Evolutionary conservation across 2,888 invertebrate species (phyloP).

Genomic region (Eucera pruinosa): DNA sequence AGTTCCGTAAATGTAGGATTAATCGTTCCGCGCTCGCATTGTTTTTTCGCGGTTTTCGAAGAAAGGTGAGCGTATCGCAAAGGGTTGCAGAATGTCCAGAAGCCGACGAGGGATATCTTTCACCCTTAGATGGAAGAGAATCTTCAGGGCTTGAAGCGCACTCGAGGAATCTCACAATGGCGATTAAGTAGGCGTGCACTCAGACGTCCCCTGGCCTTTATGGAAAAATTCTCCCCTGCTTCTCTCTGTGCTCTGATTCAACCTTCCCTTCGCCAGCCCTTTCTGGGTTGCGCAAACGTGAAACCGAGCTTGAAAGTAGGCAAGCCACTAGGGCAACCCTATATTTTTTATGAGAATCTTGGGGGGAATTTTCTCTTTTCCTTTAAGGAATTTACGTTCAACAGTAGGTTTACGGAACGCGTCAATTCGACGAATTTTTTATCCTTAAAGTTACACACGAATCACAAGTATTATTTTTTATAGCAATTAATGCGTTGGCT

Average conservation of each 20-base stretch:
- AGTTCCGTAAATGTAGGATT: slow-evolving; percentile 1
- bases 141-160: slow-evolving; percentile 39
- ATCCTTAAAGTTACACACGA: no score
- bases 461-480: no score
- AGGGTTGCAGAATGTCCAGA: slow-evolving; percentile 44
- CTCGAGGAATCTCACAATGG: slow-evolving; percentile 62
- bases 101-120: slow-evolving; percentile 28
- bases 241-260: slow-evolving; percentile 42
- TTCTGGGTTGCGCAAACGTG: background rate
- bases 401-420: no score
- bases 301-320: background rate
- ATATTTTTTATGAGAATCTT: no score
- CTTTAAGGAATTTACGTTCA: no score
- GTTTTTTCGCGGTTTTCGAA: slow-evolving; percentile 7
- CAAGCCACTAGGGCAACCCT: no score
- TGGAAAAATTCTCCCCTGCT: slow-evolving; percentile 39
- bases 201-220: slow-evolving; percentile 54
- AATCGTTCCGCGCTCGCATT: slow-evolving; percentile 9
- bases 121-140: slow-evolving; percentile 29
- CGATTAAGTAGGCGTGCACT: slow-evolving; percentile 63
- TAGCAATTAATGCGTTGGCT: no score
- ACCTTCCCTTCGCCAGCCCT: background rate
- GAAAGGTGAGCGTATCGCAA: slow-evolving; percentile 36
- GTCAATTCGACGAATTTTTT: no score
- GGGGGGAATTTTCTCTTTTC: no score